Base-by-base conservation (phyloP, 1,140 invertebrate species). In the Campoletis sonorensis region DNA sequence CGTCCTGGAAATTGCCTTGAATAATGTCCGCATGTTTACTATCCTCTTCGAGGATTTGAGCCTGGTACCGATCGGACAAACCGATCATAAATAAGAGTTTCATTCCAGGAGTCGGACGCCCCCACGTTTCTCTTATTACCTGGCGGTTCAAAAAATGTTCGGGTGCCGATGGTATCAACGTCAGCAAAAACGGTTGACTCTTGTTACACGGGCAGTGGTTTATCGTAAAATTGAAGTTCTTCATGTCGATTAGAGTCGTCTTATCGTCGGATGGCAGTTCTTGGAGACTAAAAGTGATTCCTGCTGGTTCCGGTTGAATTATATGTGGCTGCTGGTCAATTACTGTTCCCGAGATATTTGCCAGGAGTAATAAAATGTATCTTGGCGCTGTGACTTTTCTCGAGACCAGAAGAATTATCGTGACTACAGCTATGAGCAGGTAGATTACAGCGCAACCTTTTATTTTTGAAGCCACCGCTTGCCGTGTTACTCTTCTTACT, bases 1-100 rank as follows among this genome's bases (percentile, higher is more conserved):
- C 93, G 91, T 98, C 97, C 11, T 93, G 79, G 89, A 97, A 97
- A 84, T 94, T 95, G 30, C 96, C 96, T 90, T 97, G 96, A 30
- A 97, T 93, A 78, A 98, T 93, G 87, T 98, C 97, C 23, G 92
- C 90, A 86, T 95, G 93, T 0, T 84, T 84, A 2, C 86, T 86
- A 84, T 94, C 93, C 89, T 98, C 97, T 58, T 92, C 85, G 16
- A 93, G 85, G 2, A 97, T 84, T 16, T 86, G 85, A 0, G 87
- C 79, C 83, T 95, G 93, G 45, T 89, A 82, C 33, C 93, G 88
- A 1, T 91, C 82, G 0, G 94, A 92, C 18, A 91, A 89, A 8
- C 96, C 97, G 54, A 97, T 82, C 13, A 97, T 89, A 88, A 97
- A 97, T 15, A 96, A 90, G 0, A 95, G 84, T 80, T 93, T 91